Conservation (phyloP, 1,140 invertebrate genomes). For the Pseudomyrmex gracilis region DNA sequence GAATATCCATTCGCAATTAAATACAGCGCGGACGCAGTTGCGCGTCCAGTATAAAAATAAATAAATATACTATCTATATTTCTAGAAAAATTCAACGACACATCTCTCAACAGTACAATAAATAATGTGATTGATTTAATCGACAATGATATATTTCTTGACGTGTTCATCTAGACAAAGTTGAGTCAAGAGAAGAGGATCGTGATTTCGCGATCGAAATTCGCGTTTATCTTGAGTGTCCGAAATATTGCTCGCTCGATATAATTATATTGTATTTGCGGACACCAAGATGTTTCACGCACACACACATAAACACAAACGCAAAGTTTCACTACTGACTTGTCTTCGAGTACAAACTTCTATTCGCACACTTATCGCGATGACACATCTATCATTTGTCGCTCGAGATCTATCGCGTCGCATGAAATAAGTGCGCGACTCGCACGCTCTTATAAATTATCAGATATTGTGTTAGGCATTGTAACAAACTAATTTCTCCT, state of each 20-base stretch:
- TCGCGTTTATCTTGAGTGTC: constrained; percentile 15
- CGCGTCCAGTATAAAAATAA: constrained; percentile 77
- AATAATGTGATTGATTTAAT: constrained; percentile 65
- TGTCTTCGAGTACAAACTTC: constrained; percentile 39
- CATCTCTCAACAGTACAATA: constrained; percentile 47
- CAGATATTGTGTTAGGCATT: constrained; percentile 31
- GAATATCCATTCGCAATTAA: constrained; percentile 20
- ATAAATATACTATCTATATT: constrained; percentile 77
- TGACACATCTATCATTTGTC: constrained; percentile 19
- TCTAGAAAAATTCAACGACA: constrained; percentile 65
- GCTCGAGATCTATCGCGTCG: background rate
- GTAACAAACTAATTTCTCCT: constrained; percentile 4
- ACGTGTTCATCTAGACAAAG: constrained; percentile 29
- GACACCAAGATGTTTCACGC: no score
- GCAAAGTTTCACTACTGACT: constrained; percentile 25
- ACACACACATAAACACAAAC: background rate
- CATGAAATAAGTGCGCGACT: no score
- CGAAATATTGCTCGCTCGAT: constrained; percentile 12
- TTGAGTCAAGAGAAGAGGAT: constrained; percentile 12
- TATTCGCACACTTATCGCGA: constrained; percentile 34
- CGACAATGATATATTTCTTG: background rate
- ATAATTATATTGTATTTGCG: background rate
- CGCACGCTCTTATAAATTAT: constrained; percentile 17
- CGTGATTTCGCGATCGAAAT: constrained; percentile 28
- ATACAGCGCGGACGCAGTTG: constrained; percentile 34